phyloP scores from a whole-genome alignment of 2,797 vertebrate species.

The Syndactyla subalaris region DNA sequence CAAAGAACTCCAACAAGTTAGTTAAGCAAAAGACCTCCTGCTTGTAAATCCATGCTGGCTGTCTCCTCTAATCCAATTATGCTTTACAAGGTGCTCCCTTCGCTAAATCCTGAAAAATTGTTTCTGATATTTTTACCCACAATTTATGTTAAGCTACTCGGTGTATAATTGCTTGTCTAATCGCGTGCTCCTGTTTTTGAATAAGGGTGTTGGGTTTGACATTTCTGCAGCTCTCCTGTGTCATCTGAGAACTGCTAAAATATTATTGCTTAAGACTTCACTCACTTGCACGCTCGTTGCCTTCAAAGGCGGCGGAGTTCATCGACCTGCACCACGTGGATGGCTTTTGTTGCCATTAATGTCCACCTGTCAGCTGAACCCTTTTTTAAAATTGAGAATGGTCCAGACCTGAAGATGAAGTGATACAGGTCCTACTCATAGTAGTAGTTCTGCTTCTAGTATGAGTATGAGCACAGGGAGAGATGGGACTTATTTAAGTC shows the following conservation, averaged over 20 bases:
- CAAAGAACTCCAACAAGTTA: conserved; percentile 71
- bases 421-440: background rate
- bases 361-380: background rate
- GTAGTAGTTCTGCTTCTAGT: background rate
- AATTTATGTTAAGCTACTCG: conserved; percentile 72
- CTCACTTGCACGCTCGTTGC: background rate
- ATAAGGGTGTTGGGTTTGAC: conserved; percentile 48
- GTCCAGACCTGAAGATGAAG: background rate
- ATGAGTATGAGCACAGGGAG: background rate
- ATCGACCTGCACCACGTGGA: background rate
- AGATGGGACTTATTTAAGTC: background rate
- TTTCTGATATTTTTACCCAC: conserved; percentile 72
- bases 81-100: conserved; percentile 72
- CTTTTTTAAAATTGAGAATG: background rate
- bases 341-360: background rate
- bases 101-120: conserved; percentile 70
- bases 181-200: conserved; percentile 47
- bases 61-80: conserved; percentile 75
- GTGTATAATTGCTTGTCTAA: conserved; percentile 73
- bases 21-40: conserved; percentile 67
- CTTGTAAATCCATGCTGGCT: conserved; percentile 67
- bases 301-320: background rate
- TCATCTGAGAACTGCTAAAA: conserved; percentile 52
- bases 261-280: conserved; percentile 5
- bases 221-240: conserved; percentile 32